Percentiles rank a stretch among this genome's conserved stretches.
Conservation (phyloP, 2,888 invertebrate genomes). For the Drosophila putrida region DNA sequence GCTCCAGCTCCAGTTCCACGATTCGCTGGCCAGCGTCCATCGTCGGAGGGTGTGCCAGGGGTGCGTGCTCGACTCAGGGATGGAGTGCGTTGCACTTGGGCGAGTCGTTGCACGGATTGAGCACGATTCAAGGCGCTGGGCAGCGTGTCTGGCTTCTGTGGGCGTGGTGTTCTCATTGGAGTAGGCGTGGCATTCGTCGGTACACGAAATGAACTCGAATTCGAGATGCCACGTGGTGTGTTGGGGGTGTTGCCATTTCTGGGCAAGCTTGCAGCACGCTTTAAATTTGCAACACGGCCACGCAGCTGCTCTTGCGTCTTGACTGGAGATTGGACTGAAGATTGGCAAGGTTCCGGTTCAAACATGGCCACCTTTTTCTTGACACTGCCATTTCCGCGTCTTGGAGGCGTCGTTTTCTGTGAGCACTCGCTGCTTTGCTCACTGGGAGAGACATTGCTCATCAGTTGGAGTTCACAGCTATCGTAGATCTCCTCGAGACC, state of each 20-base stretch:
- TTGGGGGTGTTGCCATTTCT: conserved; percentile 68
- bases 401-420: conserved; percentile 56
- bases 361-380: conserved; percentile 88
- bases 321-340: conserved; percentile 13
- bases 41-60: conserved; percentile 89
- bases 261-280: conserved; percentile 85
- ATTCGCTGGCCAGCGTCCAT: conserved; percentile 89
- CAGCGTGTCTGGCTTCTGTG: conserved; percentile 85
- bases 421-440: conserved; percentile 93
- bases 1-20: conserved; percentile 52
- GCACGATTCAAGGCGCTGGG: conserved; percentile 86
- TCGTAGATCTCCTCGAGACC: conserved; percentile 74
- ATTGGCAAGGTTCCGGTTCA: conserved; percentile 84
- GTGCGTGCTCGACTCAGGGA: conserved; percentile 88
- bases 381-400: conserved; percentile 79
- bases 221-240: conserved; percentile 42
- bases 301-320: conserved; percentile 78
- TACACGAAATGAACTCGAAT: conserved; percentile 86
- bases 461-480: conserved; percentile 77
- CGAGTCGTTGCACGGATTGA: conserved; percentile 80
- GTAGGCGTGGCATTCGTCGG: conserved; percentile 62
- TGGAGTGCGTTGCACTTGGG: conserved; percentile 84
- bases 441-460: conserved; percentile 85
- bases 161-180: conserved; percentile 77
- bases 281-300: conserved; percentile 86